Evolutionary conservation across 2,888 invertebrate genomes (phyloP), one percentile per base, ranked within the genome.

Genomic region (Arenicola marina): DNA sequence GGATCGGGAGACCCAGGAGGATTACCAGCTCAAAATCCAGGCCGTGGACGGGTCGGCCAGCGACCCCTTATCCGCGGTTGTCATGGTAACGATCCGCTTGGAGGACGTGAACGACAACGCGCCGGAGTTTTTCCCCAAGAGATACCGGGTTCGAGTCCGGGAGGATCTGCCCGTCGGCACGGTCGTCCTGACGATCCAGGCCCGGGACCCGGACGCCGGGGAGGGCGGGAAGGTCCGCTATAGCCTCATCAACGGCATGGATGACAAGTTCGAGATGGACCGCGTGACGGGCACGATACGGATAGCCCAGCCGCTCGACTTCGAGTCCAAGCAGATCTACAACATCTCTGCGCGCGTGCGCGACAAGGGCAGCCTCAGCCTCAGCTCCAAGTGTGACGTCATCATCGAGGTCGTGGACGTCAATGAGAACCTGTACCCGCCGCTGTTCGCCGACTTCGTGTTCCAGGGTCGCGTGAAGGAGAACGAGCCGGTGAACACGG

Each of bases 91-190:
- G 71, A 90, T 97, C 70, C 89, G 90, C 75, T 87, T 97, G 64
- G 91, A 92, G 76, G 96, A 97, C 83, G 90, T 94, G 56, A 96
- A 96, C 84, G 96, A 66, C 59, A 53, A 57, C 32, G 34, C 58
- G 1, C 60, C 65, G 1, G 28, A 51, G 46, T 68, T 70, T 38
- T 43, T 57, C 29, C 24, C 34, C 45, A 43, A 53, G 0, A 33
- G 31, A 18, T 68, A 68, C 44, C 7, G 21, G 1, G 92, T 93
- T 43, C 91, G 92, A 78, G 89, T 94, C 28, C 89, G 93, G 4
- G 96, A 97, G 84, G 96, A 96, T 83, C 88, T 95, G 11, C 96
- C 95, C 0, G 85, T 88, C 1, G 95, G 95, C 65, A 90, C 92
- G 62, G 90, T 94, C 1, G 90, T 95, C 1, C 93, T 92, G 1